phyloP scores from a whole-genome alignment of 2,113 vertebrate genomes.

The Seriola quinqueradiata region DNA sequence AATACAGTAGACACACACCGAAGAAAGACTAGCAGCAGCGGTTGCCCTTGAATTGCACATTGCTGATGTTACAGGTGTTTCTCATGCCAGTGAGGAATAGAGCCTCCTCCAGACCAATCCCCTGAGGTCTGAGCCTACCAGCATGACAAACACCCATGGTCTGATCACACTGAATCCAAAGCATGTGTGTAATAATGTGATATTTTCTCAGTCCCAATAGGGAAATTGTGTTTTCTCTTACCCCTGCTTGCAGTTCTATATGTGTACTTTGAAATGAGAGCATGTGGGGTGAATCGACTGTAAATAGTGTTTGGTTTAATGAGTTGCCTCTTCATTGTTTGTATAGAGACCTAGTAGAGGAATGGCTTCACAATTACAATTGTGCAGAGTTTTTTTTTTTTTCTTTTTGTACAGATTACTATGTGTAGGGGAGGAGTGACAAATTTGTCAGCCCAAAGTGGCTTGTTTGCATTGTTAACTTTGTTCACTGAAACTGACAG shows the following conservation, averaged over 20 bases:
- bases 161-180: slow-evolving; percentile 52
- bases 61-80: slow-evolving; percentile 67
- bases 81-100: slow-evolving; percentile 25
- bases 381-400: slow-evolving; percentile 8
- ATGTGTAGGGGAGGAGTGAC: slow-evolving; percentile 16
- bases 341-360: slow-evolving; percentile 24
- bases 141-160: slow-evolving; percentile 58
- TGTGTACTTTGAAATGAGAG: slow-evolving; percentile 54
- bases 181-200: slow-evolving; percentile 58
- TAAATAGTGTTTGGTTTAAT: slow-evolving; percentile 61
- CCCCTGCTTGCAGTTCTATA: slow-evolving; percentile 36
- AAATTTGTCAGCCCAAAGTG: slow-evolving; percentile 39
- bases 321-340: slow-evolving; percentile 31
- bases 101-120: slow-evolving; percentile 27
- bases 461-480: slow-evolving; percentile 62
- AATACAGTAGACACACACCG: slow-evolving; percentile 48
- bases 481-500: slow-evolving; percentile 46
- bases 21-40: slow-evolving; percentile 27
- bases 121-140: slow-evolving; percentile 27
- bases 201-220: slow-evolving; percentile 55
- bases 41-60: slow-evolving; percentile 69
- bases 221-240: slow-evolving; percentile 25
- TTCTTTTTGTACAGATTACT: slow-evolving; percentile 7
- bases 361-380: slow-evolving; percentile 27
- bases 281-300: slow-evolving; percentile 54